These are phyloP conservation scores for Drosophila rhopaloa DNA, from an alignment of 1,140 invertebrate genomes.

Conservation along the genomic window DNA sequence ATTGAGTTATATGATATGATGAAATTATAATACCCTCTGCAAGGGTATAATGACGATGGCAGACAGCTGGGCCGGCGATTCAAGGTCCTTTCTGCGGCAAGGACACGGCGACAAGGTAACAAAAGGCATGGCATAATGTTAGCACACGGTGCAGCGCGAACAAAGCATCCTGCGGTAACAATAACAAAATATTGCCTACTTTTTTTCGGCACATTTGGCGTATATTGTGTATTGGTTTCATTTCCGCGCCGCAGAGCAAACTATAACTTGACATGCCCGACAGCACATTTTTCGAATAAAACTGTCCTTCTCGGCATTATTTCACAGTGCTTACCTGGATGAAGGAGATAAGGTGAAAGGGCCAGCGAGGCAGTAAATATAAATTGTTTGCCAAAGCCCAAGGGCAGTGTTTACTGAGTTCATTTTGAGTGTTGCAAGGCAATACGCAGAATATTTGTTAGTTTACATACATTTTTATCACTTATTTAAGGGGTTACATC, in stretches of 20 bases:
- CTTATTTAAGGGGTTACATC: no score
- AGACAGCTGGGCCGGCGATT: slow-evolving; percentile 15
- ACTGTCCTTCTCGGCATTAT: slow-evolving; percentile 24
- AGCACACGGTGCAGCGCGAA: slow-evolving; percentile 27
- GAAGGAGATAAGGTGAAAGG: slow-evolving; percentile 4
- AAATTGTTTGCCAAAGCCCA: slow-evolving; percentile 27
- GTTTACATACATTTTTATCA: not conserved
- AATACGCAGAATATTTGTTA: not conserved
- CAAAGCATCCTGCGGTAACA: slow-evolving; percentile 33
- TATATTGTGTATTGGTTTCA: slow-evolving; percentile 36
- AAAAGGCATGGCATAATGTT: slow-evolving; percentile 45
- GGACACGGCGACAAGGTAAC: slow-evolving; percentile 48
- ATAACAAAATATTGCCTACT: slow-evolving; percentile 50
- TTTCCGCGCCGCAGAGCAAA: slow-evolving; percentile 47
- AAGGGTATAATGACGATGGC: slow-evolving; percentile 2
- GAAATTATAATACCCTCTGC: no score
- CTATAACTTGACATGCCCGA: slow-evolving; percentile 46
- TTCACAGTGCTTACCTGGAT: slow-evolving; percentile 18
- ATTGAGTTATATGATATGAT: no score
- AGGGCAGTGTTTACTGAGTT: slow-evolving; percentile 12
- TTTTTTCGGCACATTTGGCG: slow-evolving; percentile 13
- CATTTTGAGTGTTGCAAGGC: not conserved
- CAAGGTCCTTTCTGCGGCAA: slow-evolving; percentile 38
- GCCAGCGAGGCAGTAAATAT: slow-evolving; percentile 11
- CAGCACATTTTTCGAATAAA: slow-evolving; percentile 25